Evolutionary conservation across 2,797 vertebrate species (phyloP).

Genomic region (Antrozous pallidus): DNA sequence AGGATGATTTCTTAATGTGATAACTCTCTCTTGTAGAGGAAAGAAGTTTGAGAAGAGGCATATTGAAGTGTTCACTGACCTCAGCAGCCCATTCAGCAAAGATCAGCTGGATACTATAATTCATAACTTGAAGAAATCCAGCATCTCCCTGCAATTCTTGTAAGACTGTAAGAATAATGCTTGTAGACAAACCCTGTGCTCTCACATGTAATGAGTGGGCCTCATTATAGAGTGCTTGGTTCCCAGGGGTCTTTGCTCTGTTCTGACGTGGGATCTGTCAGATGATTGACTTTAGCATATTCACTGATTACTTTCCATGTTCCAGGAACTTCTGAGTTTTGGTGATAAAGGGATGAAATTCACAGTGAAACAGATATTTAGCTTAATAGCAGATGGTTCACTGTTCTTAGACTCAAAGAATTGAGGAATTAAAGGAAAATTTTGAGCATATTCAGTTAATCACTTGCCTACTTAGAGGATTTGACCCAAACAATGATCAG

Average conservation of each 20-base stretch:
- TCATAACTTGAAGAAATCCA: slow-evolving; percentile 88
- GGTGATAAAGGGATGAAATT: neutral
- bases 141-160: slow-evolving; percentile 95
- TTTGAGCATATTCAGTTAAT: neutral
- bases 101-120: slow-evolving; percentile 92
- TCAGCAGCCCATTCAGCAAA: slow-evolving; percentile 86
- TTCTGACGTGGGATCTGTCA: neutral
- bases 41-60: slow-evolving; percentile 91
- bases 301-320: neutral
- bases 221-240: neutral
- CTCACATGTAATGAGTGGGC: neutral
- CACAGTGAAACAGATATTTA: neutral
- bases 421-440: slow-evolving; percentile 2
- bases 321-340: neutral
- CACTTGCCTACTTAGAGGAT: neutral
- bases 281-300: neutral
- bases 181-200: neutral
- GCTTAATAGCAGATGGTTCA: neutral
- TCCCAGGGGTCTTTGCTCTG: neutral
- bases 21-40: slow-evolving; percentile 83
- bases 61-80: slow-evolving; percentile 92
- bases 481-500: neutral
- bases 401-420: neutral
- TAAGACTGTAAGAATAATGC: slow-evolving; percentile 80
- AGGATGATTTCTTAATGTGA: slow-evolving; percentile 36